These are phyloP conservation scores for Laticauda colubrina DNA, from an alignment of 2,113 vertebrate species.

Conservation along the genomic window DNA sequence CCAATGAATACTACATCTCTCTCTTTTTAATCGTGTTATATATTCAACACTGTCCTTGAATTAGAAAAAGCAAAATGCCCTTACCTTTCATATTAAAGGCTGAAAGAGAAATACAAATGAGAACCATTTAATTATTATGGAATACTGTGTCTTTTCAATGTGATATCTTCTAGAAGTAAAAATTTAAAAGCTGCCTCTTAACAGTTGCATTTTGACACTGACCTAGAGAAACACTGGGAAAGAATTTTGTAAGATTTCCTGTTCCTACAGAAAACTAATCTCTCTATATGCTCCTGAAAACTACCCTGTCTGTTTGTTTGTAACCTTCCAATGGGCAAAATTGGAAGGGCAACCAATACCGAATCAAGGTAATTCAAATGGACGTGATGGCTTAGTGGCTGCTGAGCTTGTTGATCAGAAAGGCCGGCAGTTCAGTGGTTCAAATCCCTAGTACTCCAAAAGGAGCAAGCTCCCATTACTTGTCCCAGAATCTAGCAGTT, in stretches of 20 bases:
- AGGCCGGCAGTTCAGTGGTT: not conserved
- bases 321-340: not conserved
- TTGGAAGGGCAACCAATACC: not conserved
- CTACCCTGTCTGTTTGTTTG: not conserved
- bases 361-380: not conserved
- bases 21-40: not conserved
- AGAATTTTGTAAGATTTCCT: not conserved
- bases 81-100: not conserved
- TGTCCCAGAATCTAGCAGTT: no score
- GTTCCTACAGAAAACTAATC: not conserved
- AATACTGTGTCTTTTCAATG: constrained; percentile 18
- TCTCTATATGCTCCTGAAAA: not conserved
- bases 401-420: no score
- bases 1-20: constrained; percentile 13
- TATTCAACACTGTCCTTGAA: not conserved
- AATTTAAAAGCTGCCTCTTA: not conserved
- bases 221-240: constrained; percentile 7
- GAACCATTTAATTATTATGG: constrained; percentile 7
- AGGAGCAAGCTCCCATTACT: no score
- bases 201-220: constrained; percentile 22
- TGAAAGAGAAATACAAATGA: not conserved
- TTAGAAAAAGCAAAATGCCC: not conserved
- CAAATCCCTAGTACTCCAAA: no score
- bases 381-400: no score
- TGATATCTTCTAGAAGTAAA: constrained; percentile 14